These are phyloP conservation scores for Halcyon chelicuti DNA, from an alignment of 2,797 vertebrate genomes.

Conservation along the genomic window DNA sequence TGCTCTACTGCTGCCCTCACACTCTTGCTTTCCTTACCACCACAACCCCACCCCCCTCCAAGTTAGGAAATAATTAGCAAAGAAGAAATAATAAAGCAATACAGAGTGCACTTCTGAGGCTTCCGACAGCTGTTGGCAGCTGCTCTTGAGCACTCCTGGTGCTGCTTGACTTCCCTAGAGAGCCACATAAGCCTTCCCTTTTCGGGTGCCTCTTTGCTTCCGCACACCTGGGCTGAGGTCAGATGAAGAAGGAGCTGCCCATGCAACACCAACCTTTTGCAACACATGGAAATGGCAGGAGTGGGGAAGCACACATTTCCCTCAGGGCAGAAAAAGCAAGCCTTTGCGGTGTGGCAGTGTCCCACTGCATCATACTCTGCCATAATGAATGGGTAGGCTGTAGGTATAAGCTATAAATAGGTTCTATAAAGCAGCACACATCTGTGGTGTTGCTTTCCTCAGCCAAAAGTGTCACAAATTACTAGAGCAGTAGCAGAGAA, in stretches of 20 bases:
- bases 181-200: neutral
- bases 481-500: neutral
- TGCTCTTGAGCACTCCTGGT: accelerated
- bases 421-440: neutral
- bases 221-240: neutral
- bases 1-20: neutral
- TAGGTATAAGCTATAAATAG: neutral
- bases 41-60: neutral
- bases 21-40: neutral
- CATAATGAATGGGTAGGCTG: neutral
- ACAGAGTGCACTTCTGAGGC: constrained; percentile 51
- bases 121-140: constrained; percentile 68
- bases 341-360: neutral
- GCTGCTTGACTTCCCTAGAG: constrained; percentile 32
- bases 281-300: neutral
- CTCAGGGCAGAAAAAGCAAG: neutral
- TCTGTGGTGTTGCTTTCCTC: constrained; percentile 4
- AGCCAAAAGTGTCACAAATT: neutral
- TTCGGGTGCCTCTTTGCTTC: neutral
- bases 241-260: neutral
- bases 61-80: constrained; percentile 68
- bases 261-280: neutral
- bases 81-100: constrained; percentile 56
- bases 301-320: neutral
- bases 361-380: neutral